These are phyloP conservation scores for Trichopoda pennipes DNA, from an alignment of 2,888 invertebrate genomes.

Conservation along the genomic window DNA sequence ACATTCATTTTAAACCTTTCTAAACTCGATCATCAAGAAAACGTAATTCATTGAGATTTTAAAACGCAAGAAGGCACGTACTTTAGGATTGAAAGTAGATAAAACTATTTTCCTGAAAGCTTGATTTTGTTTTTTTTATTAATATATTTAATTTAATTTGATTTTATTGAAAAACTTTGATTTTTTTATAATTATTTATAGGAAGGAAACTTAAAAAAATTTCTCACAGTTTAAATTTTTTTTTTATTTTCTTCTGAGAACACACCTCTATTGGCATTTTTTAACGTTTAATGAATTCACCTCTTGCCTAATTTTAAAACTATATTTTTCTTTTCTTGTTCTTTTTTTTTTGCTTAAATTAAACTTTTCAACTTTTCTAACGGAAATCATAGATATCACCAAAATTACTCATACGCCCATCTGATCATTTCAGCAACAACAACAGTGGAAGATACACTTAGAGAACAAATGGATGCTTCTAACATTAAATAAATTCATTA, in stretches of 20 bases:
- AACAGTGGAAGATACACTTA: constrained; percentile 28
- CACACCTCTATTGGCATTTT: too few relatives aligned
- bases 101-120: neutral
- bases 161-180: neutral
- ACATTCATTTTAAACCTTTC: constrained; percentile 52
- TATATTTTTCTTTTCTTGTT: constrained; percentile 10
- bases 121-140: neutral
- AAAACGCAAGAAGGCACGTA: constrained; percentile 51
- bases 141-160: constrained; percentile 2
- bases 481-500: too few relatives aligned
- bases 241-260: too few relatives aligned
- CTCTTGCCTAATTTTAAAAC: constrained; percentile 11
- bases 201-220: neutral
- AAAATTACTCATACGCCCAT: constrained; percentile 68
- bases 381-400: constrained; percentile 68
- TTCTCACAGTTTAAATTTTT: neutral
- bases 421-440: constrained; percentile 46
- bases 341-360: constrained; percentile 46
- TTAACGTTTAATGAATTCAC: neutral
- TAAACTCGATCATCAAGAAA: constrained; percentile 33
- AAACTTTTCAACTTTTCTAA: constrained; percentile 58
- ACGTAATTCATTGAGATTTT: constrained; percentile 41
- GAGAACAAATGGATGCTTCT: neutral
- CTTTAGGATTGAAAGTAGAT: neutral
- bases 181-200: neutral